phyloP scores from a whole-genome alignment of 2,797 vertebrate genomes.

The Pachyuromys duprasi region DNA sequence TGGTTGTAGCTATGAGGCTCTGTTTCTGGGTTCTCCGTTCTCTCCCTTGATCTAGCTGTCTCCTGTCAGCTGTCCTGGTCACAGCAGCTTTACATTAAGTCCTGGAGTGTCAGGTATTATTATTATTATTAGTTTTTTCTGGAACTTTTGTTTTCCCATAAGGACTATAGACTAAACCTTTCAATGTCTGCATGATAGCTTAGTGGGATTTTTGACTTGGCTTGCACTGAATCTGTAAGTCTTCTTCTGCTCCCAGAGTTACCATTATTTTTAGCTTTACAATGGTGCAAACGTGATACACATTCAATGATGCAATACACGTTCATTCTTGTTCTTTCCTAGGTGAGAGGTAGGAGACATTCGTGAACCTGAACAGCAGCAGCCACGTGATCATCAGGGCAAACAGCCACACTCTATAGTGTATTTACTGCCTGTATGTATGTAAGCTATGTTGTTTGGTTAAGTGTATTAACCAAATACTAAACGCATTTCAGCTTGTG shows the following conservation, averaged over 20 bases:
- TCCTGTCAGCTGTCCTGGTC: not conserved
- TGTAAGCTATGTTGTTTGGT: not conserved
- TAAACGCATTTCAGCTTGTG: not conserved
- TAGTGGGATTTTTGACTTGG: not conserved
- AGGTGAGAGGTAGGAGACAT: not conserved
- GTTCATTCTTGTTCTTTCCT: not conserved
- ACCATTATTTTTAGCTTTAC: not conserved
- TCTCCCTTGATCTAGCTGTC: not conserved
- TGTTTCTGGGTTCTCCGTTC: not conserved
- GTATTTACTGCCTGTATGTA: not conserved
- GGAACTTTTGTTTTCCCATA: not conserved
- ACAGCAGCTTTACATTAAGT: not conserved
- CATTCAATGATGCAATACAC: not conserved
- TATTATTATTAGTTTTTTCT: not conserved
- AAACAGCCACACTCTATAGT: no score
- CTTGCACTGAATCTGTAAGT: not conserved
- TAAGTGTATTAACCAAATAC: not conserved
- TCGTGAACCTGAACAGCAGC: not conserved
- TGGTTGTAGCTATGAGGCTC: not conserved
- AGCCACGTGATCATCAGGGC: not conserved
- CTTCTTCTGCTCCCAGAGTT: not conserved
- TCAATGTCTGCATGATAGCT: not conserved
- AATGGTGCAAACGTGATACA: not conserved
- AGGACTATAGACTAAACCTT: not conserved
- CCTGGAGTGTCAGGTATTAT: not conserved